Evolutionary conservation across 2,113 vertebrate species (phyloP).

Genomic region (Lepisosteus osseus): DNA sequence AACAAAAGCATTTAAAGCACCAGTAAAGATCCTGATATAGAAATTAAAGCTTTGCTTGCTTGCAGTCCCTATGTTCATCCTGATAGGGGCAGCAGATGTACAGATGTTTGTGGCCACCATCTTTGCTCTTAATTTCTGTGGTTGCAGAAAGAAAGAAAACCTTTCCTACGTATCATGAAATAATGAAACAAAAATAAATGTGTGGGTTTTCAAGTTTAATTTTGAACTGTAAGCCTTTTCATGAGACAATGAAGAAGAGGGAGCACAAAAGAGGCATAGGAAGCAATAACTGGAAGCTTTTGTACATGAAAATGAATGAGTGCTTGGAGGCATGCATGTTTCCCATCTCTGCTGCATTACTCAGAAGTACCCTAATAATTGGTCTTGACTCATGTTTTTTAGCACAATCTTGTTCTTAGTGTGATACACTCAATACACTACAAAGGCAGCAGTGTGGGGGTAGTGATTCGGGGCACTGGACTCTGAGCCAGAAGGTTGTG

Average conservation of each 20-base stretch:
- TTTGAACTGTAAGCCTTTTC: background rate
- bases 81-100: slow-evolving; percentile 2
- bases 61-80: background rate
- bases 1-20: background rate
- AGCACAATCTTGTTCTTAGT: background rate
- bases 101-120: slow-evolving; percentile 1
- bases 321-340: background rate
- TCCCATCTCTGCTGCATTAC: background rate
- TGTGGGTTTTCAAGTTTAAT: too few relatives aligned
- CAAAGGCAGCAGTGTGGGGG: too few relatives aligned
- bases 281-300: background rate
- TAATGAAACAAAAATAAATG: background rate
- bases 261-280: background rate
- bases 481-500: too few relatives aligned
- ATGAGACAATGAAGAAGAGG: background rate
- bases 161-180: background rate
- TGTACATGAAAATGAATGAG: slow-evolving; percentile 9
- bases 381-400: background rate
- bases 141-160: background rate
- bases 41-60: background rate
- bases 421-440: background rate
- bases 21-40: background rate
- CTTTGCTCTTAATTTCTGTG: background rate
- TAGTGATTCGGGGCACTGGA: too few relatives aligned
- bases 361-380: slow-evolving; percentile 1